Evolutionary conservation across 2,888 invertebrate species (phyloP).

Genomic region (Hoplodrina blanda): DNA sequence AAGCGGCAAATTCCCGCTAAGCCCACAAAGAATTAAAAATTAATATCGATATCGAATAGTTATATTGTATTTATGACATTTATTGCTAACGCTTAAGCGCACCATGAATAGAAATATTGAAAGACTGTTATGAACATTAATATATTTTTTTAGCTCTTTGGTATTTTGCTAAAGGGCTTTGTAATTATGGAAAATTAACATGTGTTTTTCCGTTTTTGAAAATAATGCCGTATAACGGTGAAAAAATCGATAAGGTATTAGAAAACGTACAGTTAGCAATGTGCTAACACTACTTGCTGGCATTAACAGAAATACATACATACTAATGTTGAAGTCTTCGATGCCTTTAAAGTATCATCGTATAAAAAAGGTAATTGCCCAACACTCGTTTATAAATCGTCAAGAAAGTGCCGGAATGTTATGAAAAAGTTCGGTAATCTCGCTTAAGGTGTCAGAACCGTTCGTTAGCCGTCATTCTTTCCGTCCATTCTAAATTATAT

Average conservation of each 20-base stretch:
- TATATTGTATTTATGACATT: constrained; percentile 52
- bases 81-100: constrained; percentile 43
- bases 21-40: constrained; percentile 53
- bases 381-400: constrained; percentile 69
- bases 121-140: not conserved
- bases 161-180: not conserved
- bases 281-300: constrained; percentile 19
- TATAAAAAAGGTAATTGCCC: constrained; percentile 73
- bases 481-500: constrained; percentile 71
- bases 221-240: not conserved
- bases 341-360: constrained; percentile 52
- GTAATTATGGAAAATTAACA: not conserved
- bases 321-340: constrained; percentile 28
- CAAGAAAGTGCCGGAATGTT: constrained; percentile 68
- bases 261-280: not conserved
- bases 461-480: constrained; percentile 77
- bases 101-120: constrained; percentile 1
- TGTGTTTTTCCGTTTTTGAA: not conserved
- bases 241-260: not conserved
- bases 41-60: constrained; percentile 49
- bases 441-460: constrained; percentile 76
- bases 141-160: not conserved
- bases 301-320: constrained; percentile 36
- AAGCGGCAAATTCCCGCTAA: constrained; percentile 62
- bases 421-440: constrained; percentile 74